Conservation (phyloP, 2,888 invertebrate species). For the Anoplius nigerrimus region DNA sequence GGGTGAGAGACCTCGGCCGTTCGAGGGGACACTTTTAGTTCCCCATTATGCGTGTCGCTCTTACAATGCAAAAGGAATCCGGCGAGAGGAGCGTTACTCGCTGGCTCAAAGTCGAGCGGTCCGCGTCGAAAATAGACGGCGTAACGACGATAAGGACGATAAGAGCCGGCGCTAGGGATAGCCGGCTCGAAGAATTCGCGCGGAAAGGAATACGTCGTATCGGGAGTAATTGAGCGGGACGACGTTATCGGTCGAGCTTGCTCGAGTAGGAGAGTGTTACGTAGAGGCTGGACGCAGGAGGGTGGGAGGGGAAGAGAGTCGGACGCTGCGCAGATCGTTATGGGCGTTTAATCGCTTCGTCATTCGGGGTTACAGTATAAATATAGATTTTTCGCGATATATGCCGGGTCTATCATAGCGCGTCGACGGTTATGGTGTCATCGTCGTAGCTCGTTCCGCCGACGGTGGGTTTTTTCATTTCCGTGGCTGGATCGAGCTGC, state of each 20-base stretch:
- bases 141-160: neutral
- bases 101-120: neutral
- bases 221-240: no score
- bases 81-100: neutral
- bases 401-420: constrained; percentile 35
- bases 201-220: no score
- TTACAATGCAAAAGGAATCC: neutral
- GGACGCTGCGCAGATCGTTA: no score
- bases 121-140: neutral
- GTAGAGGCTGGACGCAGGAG: no score
- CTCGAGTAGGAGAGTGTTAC: no score
- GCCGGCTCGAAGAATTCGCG: neutral
- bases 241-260: no score
- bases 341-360: neutral
- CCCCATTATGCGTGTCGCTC: neutral
- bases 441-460: constrained; percentile 35
- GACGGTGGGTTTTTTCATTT: constrained; percentile 29
- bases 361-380: neutral
- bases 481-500: constrained; percentile 50
- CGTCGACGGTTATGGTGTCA: constrained; percentile 56
- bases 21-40: neutral
- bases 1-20: constrained; percentile 29
- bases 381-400: neutral
- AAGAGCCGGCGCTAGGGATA: neutral
- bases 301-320: no score